Conservation (phyloP, 1,140 invertebrate species). For the Nasonia longicornis region DNA sequence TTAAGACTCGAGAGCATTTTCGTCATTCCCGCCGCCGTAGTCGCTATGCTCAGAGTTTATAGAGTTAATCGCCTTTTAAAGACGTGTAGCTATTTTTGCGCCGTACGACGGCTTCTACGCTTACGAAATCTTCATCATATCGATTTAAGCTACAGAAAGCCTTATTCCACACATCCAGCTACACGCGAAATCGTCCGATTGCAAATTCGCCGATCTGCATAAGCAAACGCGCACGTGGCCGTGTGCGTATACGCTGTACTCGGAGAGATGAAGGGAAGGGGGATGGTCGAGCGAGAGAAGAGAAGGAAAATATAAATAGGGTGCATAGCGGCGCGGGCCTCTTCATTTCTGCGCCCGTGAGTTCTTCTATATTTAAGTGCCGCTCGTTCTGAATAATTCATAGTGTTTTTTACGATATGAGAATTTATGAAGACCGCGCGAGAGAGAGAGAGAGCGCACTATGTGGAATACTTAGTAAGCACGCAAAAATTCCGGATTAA, state of each 20-base stretch:
- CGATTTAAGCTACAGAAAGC: too few relatives aligned
- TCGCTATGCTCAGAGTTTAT: background rate
- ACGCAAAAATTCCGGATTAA: slow-evolving; percentile 6
- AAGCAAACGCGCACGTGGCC: background rate
- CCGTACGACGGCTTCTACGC: background rate
- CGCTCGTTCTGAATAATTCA: slow-evolving; percentile 28
- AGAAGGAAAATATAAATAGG: slow-evolving; percentile 13
- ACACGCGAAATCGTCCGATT: background rate
- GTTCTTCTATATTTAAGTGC: slow-evolving; percentile 8
- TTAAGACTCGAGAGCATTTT: background rate
- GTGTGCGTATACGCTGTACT: background rate
- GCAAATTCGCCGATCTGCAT: slow-evolving; percentile 15
- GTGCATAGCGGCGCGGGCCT: background rate
- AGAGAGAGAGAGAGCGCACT: background rate
- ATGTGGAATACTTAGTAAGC: slow-evolving; percentile 9
- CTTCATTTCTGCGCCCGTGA: background rate
- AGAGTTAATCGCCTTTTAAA: too few relatives aligned
- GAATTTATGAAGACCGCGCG: slow-evolving; percentile 11
- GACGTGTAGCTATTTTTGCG: background rate
- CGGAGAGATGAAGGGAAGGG: background rate
- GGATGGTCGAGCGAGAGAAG: background rate
- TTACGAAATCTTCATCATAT: too few relatives aligned
- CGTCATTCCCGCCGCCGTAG: too few relatives aligned
- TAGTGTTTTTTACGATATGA: slow-evolving; percentile 24
- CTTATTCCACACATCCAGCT: background rate